A percentile compares a stretch with the other conserved stretches of the same genome.
Conservation (phyloP, 92 coral and sea anemone genomes). For the Anthopleura xanthogrammica region DNA sequence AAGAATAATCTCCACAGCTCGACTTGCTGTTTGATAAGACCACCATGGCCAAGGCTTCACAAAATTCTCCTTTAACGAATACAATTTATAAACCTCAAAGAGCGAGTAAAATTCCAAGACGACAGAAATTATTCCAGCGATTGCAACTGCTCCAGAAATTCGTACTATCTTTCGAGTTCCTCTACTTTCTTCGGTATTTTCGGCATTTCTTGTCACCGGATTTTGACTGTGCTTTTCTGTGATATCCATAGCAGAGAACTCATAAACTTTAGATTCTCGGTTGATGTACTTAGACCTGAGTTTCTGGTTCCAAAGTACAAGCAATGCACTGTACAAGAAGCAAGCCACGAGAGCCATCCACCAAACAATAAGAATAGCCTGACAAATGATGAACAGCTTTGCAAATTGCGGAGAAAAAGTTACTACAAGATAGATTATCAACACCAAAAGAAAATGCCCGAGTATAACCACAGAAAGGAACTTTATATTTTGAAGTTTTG, state of each 20-base stretch:
- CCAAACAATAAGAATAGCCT: conserved; percentile 67
- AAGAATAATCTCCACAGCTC: conserved; percentile 45
- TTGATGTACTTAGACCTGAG: conserved; percentile 39
- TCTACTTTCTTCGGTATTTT: conserved; percentile 9
- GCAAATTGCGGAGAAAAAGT: conserved; percentile 64
- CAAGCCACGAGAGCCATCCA: conserved; percentile 57
- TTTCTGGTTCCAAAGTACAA: conserved; percentile 54
- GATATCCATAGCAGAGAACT: background rate
- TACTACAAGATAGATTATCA: conserved; percentile 47
- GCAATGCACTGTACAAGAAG: conserved; percentile 69
- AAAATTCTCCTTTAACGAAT: conserved; percentile 30
- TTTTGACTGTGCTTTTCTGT: too few species aligned
- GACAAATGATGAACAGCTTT: conserved; percentile 67
- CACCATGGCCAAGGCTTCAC: conserved; percentile 87
- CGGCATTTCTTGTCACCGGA: background rate
- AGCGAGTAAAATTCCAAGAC: conserved; percentile 59
- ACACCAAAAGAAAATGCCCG: conserved; percentile 61
- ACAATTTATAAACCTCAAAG: conserved; percentile 62
- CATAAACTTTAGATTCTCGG: conserved; percentile 20
- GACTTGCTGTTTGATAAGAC: conserved; percentile 54
- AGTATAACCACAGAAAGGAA: conserved; percentile 60
- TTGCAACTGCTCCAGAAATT: conserved; percentile 62
- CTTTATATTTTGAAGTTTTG: conserved; percentile 69
- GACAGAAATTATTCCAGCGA: conserved; percentile 52
- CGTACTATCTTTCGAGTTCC: conserved; percentile 61